These are phyloP conservation scores for Spinus olivaceus DNA, from an alignment of 2,797 vertebrate genomes.

Conservation along the genomic window DNA sequence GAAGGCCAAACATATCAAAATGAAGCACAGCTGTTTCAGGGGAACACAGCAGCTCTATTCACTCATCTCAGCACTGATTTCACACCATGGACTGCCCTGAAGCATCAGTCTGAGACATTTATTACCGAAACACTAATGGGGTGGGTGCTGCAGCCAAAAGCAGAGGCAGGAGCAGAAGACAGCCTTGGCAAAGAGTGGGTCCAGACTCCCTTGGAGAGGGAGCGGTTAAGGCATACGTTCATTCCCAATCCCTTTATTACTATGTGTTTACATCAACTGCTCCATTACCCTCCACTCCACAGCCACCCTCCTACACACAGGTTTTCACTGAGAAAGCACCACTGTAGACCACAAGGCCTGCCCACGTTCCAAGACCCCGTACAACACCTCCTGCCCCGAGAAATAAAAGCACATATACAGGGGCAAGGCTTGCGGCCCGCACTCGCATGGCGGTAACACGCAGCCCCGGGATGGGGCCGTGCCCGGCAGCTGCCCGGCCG, in stretches of 20 bases:
- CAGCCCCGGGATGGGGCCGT: not conserved
- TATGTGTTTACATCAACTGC: rapidly evolving
- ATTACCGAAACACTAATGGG: rapidly evolving
- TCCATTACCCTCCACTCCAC: not conserved
- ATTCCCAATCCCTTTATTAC: not conserved
- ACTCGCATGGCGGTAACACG: not conserved
- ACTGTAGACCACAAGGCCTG: not conserved
- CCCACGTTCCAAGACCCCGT: rapidly evolving
- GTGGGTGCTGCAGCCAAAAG: rapidly evolving
- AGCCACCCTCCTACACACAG: not conserved
- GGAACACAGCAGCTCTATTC: not conserved
- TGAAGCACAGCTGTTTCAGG: not conserved
- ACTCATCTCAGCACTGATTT: not conserved
- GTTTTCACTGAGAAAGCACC: not conserved
- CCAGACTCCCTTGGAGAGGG: not conserved
- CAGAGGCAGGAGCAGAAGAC: rapidly evolving
- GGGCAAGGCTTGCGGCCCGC: not conserved
- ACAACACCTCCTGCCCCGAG: not conserved
- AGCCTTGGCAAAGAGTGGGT: rapidly evolving
- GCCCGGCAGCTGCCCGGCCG: not conserved
- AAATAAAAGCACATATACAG: rapidly evolving
- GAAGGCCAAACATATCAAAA: not conserved
- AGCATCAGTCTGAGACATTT: not conserved
- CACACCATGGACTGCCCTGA: rapidly evolving
- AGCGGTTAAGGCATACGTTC: rapidly evolving